These are phyloP conservation scores for Diaprepes abbreviatus DNA, from an alignment of 2,888 invertebrate species.

Conservation along the genomic window DNA sequence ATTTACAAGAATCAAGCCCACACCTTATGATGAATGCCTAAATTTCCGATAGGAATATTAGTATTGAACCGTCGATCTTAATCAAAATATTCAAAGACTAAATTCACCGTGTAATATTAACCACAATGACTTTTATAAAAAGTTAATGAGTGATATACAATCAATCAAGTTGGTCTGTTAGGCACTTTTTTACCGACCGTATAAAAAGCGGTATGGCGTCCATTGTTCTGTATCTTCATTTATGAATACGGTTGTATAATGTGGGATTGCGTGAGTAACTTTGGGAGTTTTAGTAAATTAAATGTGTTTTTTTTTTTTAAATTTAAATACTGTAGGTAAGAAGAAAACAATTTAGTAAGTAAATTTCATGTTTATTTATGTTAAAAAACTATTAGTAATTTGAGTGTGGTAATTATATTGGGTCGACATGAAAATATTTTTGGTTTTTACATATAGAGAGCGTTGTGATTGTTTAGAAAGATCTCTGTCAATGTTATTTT, in stretches of 20 bases:
- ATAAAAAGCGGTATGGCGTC: slow-evolving; percentile 38
- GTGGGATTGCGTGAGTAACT: slow-evolving; percentile 11
- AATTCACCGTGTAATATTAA: slow-evolving; percentile 43
- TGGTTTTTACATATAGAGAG: too few relatives aligned
- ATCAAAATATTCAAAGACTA: slow-evolving; percentile 42
- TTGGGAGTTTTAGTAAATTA: slow-evolving; percentile 13
- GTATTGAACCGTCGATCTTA: slow-evolving; percentile 45
- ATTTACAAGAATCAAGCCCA: slow-evolving; percentile 2
- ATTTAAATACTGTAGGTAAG: too few relatives aligned
- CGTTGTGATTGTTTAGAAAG: too few relatives aligned
- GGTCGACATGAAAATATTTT: too few relatives aligned
- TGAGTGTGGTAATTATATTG: too few relatives aligned
- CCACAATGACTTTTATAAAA: slow-evolving; percentile 46
- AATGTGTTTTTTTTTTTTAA: too few relatives aligned
- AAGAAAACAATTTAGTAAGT: too few relatives aligned
- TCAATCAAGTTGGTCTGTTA: slow-evolving; percentile 43
- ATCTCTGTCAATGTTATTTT: too few relatives aligned
- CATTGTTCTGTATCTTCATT: slow-evolving; percentile 41
- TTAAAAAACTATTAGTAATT: too few relatives aligned
- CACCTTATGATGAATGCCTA: not conserved
- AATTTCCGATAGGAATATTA: slow-evolving; percentile 23
- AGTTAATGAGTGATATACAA: slow-evolving; percentile 47
- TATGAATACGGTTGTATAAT: slow-evolving; percentile 18
- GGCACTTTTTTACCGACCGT: slow-evolving; percentile 32
- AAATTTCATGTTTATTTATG: too few relatives aligned